These are phyloP conservation scores for Eurytoma adleriae DNA, from an alignment of 2,888 invertebrate species.

Conservation along the genomic window DNA sequence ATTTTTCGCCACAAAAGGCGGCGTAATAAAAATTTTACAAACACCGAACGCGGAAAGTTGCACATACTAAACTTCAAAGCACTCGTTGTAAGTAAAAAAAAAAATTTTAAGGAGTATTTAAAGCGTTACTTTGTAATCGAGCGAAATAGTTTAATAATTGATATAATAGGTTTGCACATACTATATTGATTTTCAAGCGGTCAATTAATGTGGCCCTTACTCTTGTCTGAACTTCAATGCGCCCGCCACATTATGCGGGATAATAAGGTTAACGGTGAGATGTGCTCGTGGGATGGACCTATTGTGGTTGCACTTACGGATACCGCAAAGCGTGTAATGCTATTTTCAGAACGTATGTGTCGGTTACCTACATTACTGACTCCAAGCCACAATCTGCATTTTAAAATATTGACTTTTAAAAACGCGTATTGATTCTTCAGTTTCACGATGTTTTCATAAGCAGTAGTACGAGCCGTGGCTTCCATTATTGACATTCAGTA, in stretches of 20 bases:
- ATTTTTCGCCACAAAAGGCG: background rate
- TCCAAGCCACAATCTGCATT: too few species aligned
- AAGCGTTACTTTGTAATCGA: too few species aligned
- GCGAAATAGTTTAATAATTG: too few species aligned
- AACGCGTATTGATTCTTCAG: background rate
- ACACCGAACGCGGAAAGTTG: too few species aligned
- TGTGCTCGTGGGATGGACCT: constrained; percentile 4
- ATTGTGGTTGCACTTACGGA: constrained; percentile 18
- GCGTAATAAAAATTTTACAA: too few species aligned
- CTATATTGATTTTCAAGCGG: background rate
- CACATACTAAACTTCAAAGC: too few species aligned
- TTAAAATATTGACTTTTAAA: too few species aligned
- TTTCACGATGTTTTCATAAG: background rate
- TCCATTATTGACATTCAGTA: background rate
- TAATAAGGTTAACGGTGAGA: constrained; percentile 36
- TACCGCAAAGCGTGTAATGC: background rate
- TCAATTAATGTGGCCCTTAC: constrained; percentile 24
- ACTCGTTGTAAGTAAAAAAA: too few species aligned
- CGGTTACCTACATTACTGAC: too few species aligned
- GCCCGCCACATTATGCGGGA: constrained; percentile 20
- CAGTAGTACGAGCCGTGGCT: background rate
- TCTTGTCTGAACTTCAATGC: background rate
- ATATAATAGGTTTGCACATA: too few species aligned
- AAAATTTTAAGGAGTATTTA: too few species aligned
- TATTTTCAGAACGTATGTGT: background rate